Conservation (phyloP, 2,888 invertebrate species). For the Sarcophaga rosellei region DNA sequence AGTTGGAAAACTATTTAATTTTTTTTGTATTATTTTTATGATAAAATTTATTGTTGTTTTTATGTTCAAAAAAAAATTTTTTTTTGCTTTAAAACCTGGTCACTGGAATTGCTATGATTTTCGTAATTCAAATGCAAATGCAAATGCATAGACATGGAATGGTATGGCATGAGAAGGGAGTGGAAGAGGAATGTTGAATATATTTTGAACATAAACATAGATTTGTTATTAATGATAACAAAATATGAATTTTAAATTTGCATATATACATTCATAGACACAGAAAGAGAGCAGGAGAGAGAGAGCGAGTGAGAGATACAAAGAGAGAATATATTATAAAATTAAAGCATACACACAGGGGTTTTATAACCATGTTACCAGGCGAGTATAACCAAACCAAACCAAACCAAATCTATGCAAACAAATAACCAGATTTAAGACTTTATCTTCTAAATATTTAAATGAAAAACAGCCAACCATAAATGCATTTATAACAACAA, state of each 20-base stretch:
- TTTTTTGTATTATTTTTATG: background rate
- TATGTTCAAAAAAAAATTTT: background rate
- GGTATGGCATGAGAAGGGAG: too few relatives aligned
- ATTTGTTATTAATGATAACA: background rate
- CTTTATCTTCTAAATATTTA: slow-evolving; percentile 58
- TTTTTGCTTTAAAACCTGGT: background rate
- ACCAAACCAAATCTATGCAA: background rate
- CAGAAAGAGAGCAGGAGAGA: background rate
- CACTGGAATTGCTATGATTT: background rate
- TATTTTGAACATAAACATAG: background rate
- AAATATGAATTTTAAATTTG: background rate
- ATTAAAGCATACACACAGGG: background rate
- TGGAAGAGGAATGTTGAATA: background rate
- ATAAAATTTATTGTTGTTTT: background rate
- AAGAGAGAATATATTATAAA: background rate
- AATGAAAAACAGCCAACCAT: slow-evolving; percentile 49
- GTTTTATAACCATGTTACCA: background rate
- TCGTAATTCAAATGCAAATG: background rate
- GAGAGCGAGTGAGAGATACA: too few relatives aligned
- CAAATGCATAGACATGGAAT: too few relatives aligned
- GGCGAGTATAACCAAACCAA: background rate
- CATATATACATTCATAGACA: background rate
- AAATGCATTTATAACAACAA: background rate
- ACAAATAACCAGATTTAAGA: slow-evolving; percentile 52
- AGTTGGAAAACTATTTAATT: background rate